Percentiles rank a stretch among this genome's conserved stretches.
These are phyloP conservation scores for Listronotus bonariensis DNA, from an alignment of 1,140 invertebrate genomes.

Conservation along the genomic window DNA sequence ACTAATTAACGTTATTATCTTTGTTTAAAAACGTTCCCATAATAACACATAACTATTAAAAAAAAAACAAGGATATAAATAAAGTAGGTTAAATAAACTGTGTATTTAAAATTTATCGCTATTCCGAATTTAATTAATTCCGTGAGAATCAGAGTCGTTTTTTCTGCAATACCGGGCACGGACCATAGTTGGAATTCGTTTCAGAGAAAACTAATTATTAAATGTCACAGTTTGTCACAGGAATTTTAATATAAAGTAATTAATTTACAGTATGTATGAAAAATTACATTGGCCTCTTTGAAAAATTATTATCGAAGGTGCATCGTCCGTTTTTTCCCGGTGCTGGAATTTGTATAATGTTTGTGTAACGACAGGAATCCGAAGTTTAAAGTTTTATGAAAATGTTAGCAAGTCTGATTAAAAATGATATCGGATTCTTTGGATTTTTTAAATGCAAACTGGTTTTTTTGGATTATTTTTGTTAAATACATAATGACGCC, in stretches of 20 bases:
- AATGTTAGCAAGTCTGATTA: constrained; percentile 12
- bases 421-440: constrained; percentile 20
- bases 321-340: constrained; percentile 18
- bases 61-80: too few species aligned
- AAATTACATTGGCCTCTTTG: constrained; percentile 37
- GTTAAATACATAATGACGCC: too few species aligned
- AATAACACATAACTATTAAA: too few species aligned
- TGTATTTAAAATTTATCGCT: constrained; percentile 11
- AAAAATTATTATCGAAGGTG: constrained; percentile 21
- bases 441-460: constrained; percentile 1
- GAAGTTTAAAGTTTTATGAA: constrained; percentile 21
- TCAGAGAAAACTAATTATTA: constrained; percentile 44
- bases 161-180: constrained; percentile 20
- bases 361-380: constrained; percentile 26
- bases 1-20: too few species aligned
- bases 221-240: constrained; percentile 41
- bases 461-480: not conserved
- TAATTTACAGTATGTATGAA: constrained; percentile 41
- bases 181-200: constrained; percentile 42
- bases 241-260: constrained; percentile 46
- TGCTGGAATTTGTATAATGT: constrained; percentile 21
- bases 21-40: too few species aligned
- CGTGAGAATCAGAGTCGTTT: constrained; percentile 7
- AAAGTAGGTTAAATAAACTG: too few species aligned
- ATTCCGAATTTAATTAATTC: constrained; percentile 22